Conservation (phyloP, 1,140 invertebrate genomes). For the Lepeophtheirus salmonis region DNA sequence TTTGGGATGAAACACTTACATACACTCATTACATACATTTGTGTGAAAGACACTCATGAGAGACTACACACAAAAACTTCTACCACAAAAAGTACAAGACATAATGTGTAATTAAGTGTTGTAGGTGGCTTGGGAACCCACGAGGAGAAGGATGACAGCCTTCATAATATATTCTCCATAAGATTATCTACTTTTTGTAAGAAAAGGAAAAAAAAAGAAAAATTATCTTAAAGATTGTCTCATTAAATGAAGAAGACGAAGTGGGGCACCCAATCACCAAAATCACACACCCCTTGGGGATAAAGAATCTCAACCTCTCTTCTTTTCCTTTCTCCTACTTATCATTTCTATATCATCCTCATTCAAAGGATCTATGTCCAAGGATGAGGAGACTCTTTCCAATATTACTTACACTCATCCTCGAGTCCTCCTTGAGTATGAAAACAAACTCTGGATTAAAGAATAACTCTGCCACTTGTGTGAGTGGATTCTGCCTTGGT, state of each 20-base stretch:
- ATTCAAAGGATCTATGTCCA: too few species aligned
- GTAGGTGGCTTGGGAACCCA: too few species aligned
- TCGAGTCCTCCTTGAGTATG: background rate
- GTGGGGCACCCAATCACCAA: background rate
- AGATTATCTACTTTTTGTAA: too few species aligned
- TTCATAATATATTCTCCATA: too few species aligned
- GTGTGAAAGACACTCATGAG: too few species aligned
- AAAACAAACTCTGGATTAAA: background rate
- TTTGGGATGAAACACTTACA: too few species aligned
- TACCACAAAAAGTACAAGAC: background rate
- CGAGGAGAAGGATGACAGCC: too few species aligned
- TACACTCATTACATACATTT: too few species aligned
- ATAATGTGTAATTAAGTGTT: background rate
- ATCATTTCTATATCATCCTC: background rate
- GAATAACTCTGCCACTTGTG: background rate
- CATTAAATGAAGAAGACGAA: background rate
- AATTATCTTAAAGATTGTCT: background rate
- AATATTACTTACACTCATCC: background rate
- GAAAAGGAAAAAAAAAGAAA: too few species aligned
- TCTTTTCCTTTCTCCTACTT: background rate
- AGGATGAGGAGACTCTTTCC: too few species aligned
- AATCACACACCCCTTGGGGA: background rate
- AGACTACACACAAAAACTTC: too few species aligned
- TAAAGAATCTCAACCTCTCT: background rate
- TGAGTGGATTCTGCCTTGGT: background rate